A percentile compares a stretch with the other conserved stretches of the same genome.
Conservation (phyloP, 2,797 vertebrate genomes). For the Darevskia nairensis region DNA sequence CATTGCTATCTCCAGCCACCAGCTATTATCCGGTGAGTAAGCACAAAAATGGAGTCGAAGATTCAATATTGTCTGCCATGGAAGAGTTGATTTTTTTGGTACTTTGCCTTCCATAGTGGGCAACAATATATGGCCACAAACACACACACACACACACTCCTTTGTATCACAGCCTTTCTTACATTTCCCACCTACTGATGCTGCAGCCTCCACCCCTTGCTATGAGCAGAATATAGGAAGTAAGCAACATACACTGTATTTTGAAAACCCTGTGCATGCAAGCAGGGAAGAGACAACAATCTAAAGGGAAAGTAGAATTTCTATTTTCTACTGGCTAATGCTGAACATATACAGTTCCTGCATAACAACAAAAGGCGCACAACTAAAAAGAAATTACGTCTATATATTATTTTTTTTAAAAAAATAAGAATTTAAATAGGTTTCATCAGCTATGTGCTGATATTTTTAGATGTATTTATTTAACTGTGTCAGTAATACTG, state of each 20-base stretch:
- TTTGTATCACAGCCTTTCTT: background rate
- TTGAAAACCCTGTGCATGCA: constrained; percentile 38
- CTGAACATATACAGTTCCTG: constrained; percentile 37
- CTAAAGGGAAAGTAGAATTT: constrained; percentile 15
- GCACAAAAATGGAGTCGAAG: constrained; percentile 29
- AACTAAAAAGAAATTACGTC: constrained; percentile 49
- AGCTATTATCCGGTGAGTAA: background rate
- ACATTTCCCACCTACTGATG: too few species aligned
- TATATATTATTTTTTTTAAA: constrained; percentile 15
- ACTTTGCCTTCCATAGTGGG: background rate
- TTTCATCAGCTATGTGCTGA: constrained; percentile 40
- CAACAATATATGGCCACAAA: background rate
- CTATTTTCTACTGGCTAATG: constrained; percentile 49
- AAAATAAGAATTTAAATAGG: constrained; percentile 54
- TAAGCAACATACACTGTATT: background rate
- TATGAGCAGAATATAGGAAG: background rate
- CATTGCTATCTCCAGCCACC: background rate
- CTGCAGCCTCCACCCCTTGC: background rate
- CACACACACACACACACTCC: background rate
- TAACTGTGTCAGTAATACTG: constrained; percentile 55
- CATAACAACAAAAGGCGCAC: constrained; percentile 52
- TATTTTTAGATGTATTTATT: constrained; percentile 45
- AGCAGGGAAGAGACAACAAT: constrained; percentile 26
- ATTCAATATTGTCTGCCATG: background rate
- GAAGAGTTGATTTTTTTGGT: background rate